Base-by-base conservation (phyloP, 2,113 vertebrate genomes). In the Tragelaphus scriptus region DNA sequence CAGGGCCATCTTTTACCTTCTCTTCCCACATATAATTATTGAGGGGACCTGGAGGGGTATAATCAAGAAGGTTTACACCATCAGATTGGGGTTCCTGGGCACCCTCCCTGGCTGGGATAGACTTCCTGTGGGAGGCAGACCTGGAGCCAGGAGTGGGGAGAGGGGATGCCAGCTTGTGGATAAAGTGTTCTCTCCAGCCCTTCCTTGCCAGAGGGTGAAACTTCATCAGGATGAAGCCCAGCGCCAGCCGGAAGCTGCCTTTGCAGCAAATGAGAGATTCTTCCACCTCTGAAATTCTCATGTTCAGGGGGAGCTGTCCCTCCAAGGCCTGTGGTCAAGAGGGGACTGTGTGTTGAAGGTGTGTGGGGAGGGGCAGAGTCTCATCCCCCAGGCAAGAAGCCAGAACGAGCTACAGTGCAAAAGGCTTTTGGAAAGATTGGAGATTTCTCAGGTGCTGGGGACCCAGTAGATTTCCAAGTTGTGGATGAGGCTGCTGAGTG, bases 181-280 rank as follows among this genome's bases (percentile, higher is more conserved):
- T 81, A 11, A 75, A 21, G 15, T 49, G 40, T 58, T 79, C 19
- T 85, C 17, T 49, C 40, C 4, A 28, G 21, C 16, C 17, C 30
- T 4, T 56, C 47, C 68, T 71, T 26, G 15, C 30, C 23, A n/a
- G 44, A 65, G 30, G 25, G 9, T 40, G 36, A 19, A 49, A 28
- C 26, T 51, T 53, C 55, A 44, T n/a, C 15, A 86, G 68, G 11
- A 59, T 32, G 21, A 44, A 17, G 36, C 16, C 26, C 59, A 49
- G 23, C 0, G 0, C 1, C 5, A 3, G 16, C 13, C 0, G 7
- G 63, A 44, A 56, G 32, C 65, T 88, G 77, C 80, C 32, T 32
- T 85, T 32, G 4, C 7, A 28, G 55, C 12, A 28, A 2, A 40
- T 36, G 47, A 58, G 55, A 85, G 36, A 59, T 56, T 23, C n/a